Base-by-base conservation (phyloP, 1,140 invertebrate genomes). In the Hydropsyche tenuis region DNA sequence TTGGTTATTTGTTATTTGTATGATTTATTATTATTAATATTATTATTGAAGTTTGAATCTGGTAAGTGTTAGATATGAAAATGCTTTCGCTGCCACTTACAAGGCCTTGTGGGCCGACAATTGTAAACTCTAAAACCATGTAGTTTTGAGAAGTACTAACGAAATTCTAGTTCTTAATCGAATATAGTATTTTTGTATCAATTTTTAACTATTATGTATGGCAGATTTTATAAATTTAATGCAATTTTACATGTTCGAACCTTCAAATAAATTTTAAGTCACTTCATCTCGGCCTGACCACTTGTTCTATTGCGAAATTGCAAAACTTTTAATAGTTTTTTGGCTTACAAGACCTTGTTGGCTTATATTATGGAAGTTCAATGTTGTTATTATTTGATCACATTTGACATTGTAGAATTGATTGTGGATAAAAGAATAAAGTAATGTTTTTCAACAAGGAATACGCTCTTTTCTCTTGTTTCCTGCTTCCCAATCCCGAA, bases 131-230 rank as follows among this genome's bases (percentile, higher is more conserved):
- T 23, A 12, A 60, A 60, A 60, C 22, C n/a, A 16, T 14, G 16
- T 63, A 25, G 6, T 30, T 27, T 63, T 27, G 60, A 63, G 18
- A 66, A 16, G 43, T 37, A 66, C 37, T 27, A 66, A 66, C 22
- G 9, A 69, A 69, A 27, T 27, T 70, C 51, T 70, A 68, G 65
- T 6, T 48, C 68, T 23, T 48, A 70, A 70, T 56, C 7, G 43
- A 46, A 68, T 68, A 70, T 70, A 70, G 68, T 70, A 70, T 70
- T 70, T 70, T 70, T 70, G 27, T 70, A 70, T 56, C 68, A 56
- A 70, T 56, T 70, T 70, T 70, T 16, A 70, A 42, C 27, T 63
- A 65, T 20, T 43, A 65, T 12, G 22, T 60, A 43, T 65, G 63
- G 63, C 63, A 48, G 16, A 48, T 48, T 48, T 48, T 48, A n/a